A percentile compares a stretch with the other conserved stretches of the same genome.
Conservation (phyloP, 2,113 vertebrate species). For the Aphelocoma coerulescens region DNA sequence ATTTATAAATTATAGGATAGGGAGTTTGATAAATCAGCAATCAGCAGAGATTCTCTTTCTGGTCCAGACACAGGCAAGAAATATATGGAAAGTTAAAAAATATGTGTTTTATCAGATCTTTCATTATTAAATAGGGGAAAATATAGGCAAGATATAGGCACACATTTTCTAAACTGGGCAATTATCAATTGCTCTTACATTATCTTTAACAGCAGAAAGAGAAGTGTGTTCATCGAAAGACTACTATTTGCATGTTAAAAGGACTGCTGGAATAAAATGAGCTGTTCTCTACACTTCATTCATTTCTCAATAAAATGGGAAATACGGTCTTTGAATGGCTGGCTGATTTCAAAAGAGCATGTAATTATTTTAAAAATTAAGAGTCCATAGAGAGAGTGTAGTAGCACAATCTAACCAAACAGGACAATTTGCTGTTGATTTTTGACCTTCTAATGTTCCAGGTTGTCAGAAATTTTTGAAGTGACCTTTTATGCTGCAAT, state of each 20-base stretch:
- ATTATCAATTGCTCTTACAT: background rate
- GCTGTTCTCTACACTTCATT: constrained; percentile 17
- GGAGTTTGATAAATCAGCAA: background rate
- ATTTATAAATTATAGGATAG: background rate
- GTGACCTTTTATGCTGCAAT: constrained; percentile 51
- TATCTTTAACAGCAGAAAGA: background rate
- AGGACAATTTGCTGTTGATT: constrained; percentile 39
- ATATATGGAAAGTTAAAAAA: background rate
- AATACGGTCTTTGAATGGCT: background rate
- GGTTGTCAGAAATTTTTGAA: constrained; percentile 52
- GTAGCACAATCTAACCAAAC: background rate
- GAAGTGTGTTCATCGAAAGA: background rate
- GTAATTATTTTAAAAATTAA: constrained; percentile 51
- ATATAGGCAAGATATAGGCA: background rate
- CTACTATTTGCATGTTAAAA: constrained; percentile 14
- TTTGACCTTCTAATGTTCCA: constrained; percentile 60
- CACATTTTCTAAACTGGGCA: background rate
- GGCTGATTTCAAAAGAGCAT: constrained; percentile 25
- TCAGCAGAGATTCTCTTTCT: background rate
- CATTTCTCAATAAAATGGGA: constrained; percentile 29
- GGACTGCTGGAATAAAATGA: background rate
- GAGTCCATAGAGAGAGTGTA: background rate
- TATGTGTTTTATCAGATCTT: background rate
- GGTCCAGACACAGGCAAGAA: background rate
- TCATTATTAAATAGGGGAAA: background rate